Evolutionary conservation across 1,140 invertebrate species (phyloP).

Genomic region (Sycophaga agraensis): DNA sequence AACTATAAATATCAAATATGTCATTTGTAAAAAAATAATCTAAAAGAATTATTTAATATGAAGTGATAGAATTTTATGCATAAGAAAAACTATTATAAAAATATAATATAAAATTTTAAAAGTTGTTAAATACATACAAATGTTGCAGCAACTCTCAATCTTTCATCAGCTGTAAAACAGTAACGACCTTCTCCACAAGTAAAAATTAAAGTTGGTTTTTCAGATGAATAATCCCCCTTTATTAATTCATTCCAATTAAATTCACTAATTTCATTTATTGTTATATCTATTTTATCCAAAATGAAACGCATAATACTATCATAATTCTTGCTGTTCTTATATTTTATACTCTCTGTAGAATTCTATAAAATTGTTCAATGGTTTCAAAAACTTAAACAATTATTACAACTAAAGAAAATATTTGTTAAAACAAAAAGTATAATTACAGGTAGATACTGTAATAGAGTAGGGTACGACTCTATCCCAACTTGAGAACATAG

Average conservation of each 20-base stretch:
- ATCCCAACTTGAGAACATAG: slow-evolving; percentile 70
- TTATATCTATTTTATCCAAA: slow-evolving; percentile 48
- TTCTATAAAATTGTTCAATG: slow-evolving; percentile 35
- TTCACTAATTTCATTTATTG: slow-evolving; percentile 39
- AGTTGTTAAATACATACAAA: slow-evolving; percentile 62
- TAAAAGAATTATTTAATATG: background rate
- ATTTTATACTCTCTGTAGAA: slow-evolving; percentile 45
- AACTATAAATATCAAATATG: background rate
- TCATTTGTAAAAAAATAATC: background rate
- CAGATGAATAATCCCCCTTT: slow-evolving; percentile 23
- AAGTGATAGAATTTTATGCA: background rate
- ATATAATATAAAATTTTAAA: too few relatives aligned
- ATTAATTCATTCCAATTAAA: slow-evolving; percentile 42
- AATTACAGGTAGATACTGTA: slow-evolving; percentile 58
- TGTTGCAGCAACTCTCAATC: slow-evolving; percentile 64
- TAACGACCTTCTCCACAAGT: slow-evolving; percentile 54
- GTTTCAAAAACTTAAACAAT: background rate
- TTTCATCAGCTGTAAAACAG: slow-evolving; percentile 60
- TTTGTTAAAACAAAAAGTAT: slow-evolving; percentile 1
- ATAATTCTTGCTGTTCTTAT: slow-evolving; percentile 50
- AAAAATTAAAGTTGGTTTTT: slow-evolving; percentile 55
- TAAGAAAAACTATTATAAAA: too few relatives aligned
- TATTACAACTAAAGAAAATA: background rate
- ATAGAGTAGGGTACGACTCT: slow-evolving; percentile 69
- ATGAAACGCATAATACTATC: slow-evolving; percentile 55